Evolutionary conservation across 2,888 invertebrate species (phyloP), one percentile per base, ranked within the genome.

Genomic region (Tenthredo amoena): DNA sequence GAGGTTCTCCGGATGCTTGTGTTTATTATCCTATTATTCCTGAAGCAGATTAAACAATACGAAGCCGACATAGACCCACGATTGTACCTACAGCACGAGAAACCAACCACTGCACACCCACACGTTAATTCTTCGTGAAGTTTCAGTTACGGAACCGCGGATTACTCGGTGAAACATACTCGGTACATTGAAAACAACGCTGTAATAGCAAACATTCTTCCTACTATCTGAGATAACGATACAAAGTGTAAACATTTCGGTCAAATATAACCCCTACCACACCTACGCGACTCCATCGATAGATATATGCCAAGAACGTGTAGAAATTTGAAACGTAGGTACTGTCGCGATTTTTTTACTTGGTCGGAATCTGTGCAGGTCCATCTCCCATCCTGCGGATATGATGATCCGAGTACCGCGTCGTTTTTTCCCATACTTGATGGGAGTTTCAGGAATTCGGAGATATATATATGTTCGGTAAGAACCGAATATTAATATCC

Each of bases 401-500:
- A n/a, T 2, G n/a, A 0, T 18, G 18, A 55, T 55, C 18, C n/a
- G n/a, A 55, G 18, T 15, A 34, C 10, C 6, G 65, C 31, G 68
- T 31, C 12, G 26, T 9, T 68, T 15, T 15, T 68, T 43, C 7
- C 40, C 12, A 34, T 68, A 68, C 31, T 68, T 43, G 10, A 43
- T 10, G 10, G 40, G 40, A 43, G 7, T 43, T 18, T 12, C 18
- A 12, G 15, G 10, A 74, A 18, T 74, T n/a, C n/a, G 43, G 12
- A 40, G 3, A 10, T 74, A 72, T 10, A n/a, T 74, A 74, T 21
- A n/a, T n/a, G 21, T 26, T 47, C n/a, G n/a, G 68, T 68, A 50
- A 65, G 68, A 43, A 83, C 31, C 68, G 50, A 68, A 68, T 83
- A 83, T 68, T 68, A 68, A 71, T 68, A 47, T 71, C 47, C 10